Evolutionary conservation across 2,797 vertebrate species (phyloP), one percentile per base, ranked within the genome.

Genomic region (Sebastes ruberrimus): DNA sequence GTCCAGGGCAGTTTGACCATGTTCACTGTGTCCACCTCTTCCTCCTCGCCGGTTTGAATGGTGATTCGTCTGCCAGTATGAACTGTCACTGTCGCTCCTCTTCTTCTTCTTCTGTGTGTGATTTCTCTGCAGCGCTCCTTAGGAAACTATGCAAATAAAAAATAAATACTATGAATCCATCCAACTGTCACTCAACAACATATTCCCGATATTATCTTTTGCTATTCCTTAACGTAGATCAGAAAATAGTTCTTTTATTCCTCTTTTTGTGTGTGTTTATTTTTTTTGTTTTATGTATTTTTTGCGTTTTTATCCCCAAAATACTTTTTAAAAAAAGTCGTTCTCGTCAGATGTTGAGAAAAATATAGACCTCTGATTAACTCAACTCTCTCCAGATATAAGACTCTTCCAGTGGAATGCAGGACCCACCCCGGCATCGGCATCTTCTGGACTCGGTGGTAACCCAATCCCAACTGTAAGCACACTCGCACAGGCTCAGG

Each of bases 341-440:
- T 93, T 95, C 92, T 95, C 88, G 74, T 93, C 91, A 84, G 87
- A 80, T 86, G 87, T 93, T 93, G 93, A 95, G 94, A 96, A 96
- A 96, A 96, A 96, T 95, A 96, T 95, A 96, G 93, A 96, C 90
- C 93, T 95, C 94, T 95, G 94, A 88, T 94, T 82, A 85, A 91
- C 91, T 93, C 92, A 77, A 69, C 90, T 92, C 88, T 88, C 90
- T 93, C 87, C 84, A 25, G 88, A 74, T 89, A 74, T 90, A 85
- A 87, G 92, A 90, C 86, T 86, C 71, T 89, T 87, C 86, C 75
- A 79, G 78, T 87, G 87, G 87, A 93, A 89, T 77, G 85, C 89
- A 78, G 84, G 89, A n/a, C 71, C 78, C 35, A 65, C 70, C 81
- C 72, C 46, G 70, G 78, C 65, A 14, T 73, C 53, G 53, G 78